Percentiles rank a stretch among this genome's conserved stretches.
Conservation (phyloP, 1,140 invertebrate species). For the Drosophila navojoa region DNA sequence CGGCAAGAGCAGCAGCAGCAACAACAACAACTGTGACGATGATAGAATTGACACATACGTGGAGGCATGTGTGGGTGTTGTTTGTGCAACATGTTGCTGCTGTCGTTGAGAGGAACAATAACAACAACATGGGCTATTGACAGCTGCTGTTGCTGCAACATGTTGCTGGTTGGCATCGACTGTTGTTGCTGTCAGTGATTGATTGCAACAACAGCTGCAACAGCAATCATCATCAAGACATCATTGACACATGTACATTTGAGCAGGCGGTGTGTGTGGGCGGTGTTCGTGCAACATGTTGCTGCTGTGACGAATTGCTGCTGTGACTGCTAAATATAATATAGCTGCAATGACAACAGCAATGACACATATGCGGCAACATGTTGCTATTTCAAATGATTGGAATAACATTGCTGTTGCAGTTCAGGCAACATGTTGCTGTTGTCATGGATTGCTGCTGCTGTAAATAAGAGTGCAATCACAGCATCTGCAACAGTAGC, state of each 20-base stretch:
- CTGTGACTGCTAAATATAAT: too few species aligned
- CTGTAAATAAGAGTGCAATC: too few species aligned
- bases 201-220: background rate
- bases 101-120: constrained; percentile 3
- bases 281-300: constrained; percentile 18
- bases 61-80: constrained; percentile 18
- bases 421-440: too few species aligned
- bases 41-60: constrained; percentile 9
- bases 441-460: too few species aligned
- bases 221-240: background rate
- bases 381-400: too few species aligned
- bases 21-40: constrained; percentile 2
- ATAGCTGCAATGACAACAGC: too few species aligned
- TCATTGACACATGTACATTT: background rate
- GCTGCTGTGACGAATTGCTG: constrained; percentile 9
- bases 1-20: background rate
- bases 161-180: background rate
- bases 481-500: too few species aligned
- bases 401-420: too few species aligned
- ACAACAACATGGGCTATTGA: background rate
- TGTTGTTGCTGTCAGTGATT: background rate
- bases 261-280: constrained; percentile 8
- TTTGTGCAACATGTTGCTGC: constrained; percentile 19
- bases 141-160: background rate
- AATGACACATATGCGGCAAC: too few species aligned